A percentile compares a stretch with the other conserved stretches of the same genome.
Conservation (phyloP, 2,113 vertebrate species). For the Zootoca vivipara region DNA sequence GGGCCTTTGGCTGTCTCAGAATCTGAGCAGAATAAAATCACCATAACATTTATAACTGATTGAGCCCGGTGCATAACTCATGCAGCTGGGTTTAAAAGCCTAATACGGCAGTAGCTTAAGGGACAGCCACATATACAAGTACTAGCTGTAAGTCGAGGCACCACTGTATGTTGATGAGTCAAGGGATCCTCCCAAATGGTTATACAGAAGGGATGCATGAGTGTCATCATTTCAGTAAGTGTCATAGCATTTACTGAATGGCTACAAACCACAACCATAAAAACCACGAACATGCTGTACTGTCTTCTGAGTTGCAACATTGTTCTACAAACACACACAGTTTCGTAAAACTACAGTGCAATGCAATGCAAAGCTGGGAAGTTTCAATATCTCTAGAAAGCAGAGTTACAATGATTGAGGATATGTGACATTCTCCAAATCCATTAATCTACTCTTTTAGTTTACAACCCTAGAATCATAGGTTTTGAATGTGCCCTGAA, state of each 20-base stretch:
- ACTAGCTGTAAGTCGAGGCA: too few relatives aligned
- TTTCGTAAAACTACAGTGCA: neutral
- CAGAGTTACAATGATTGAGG: neutral
- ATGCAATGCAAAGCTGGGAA: neutral
- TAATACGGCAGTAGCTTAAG: neutral
- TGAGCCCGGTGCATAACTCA: neutral
- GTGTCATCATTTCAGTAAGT: neutral
- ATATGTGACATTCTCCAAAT: too few relatives aligned
- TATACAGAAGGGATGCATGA: neutral
- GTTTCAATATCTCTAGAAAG: neutral
- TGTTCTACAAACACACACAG: neutral
- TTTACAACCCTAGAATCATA: too few relatives aligned
- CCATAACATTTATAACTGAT: neutral
- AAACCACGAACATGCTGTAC: neutral
- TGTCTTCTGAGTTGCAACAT: neutral
- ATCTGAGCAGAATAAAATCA: neutral
- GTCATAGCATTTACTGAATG: too few relatives aligned
- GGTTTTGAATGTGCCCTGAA: too few relatives aligned
- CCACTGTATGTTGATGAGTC: too few relatives aligned
- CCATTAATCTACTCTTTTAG: too few relatives aligned
- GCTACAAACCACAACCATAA: neutral
- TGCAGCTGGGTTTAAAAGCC: neutral
- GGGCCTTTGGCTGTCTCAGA: too few relatives aligned
- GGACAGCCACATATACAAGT: neutral
- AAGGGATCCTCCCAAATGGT: neutral